Conservation (phyloP, 2,888 invertebrate species). For the Conomelus anceps region DNA sequence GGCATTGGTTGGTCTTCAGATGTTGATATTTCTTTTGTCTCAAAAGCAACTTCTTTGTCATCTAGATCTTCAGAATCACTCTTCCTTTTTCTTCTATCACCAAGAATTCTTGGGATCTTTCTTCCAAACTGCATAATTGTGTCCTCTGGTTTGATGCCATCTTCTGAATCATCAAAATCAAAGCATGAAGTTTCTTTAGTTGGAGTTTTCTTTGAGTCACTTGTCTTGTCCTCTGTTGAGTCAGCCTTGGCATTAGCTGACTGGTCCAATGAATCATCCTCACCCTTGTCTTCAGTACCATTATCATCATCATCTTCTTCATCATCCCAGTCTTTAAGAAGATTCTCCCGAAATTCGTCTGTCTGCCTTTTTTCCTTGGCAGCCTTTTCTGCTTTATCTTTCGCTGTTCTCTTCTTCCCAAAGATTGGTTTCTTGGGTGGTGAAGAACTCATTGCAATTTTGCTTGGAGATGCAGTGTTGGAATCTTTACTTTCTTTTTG, state of each 20-base stretch:
- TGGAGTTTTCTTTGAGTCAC: slow-evolving; percentile 35
- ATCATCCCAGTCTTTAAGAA: slow-evolving; percentile 74
- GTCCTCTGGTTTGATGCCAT: slow-evolving; percentile 51
- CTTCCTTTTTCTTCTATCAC: slow-evolving; percentile 11
- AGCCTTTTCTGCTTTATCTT: slow-evolving; percentile 38
- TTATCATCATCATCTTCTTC: slow-evolving; percentile 46
- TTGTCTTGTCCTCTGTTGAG: slow-evolving; percentile 43
- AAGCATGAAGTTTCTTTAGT: slow-evolving; percentile 61
- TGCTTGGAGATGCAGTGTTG: not conserved
- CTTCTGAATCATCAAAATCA: slow-evolving; percentile 71
- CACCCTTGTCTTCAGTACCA: slow-evolving; percentile 47
- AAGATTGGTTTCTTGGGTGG: slow-evolving; percentile 25
- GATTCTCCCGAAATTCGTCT: slow-evolving; percentile 58
- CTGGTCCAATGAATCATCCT: slow-evolving; percentile 38
- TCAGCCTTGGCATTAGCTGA: slow-evolving; percentile 28
- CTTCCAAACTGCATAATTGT: slow-evolving; percentile 48
- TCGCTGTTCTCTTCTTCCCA: slow-evolving; percentile 39
- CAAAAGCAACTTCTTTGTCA: slow-evolving; percentile 32
- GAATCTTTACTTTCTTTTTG: slow-evolving; percentile 33
- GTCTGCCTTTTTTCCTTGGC: slow-evolving; percentile 49
- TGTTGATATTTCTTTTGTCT: not conserved
- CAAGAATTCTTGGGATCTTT: slow-evolving; percentile 58
- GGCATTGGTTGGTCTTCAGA: not conserved
- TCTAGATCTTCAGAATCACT: slow-evolving; percentile 33
- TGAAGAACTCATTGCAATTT: not conserved